Conservation (phyloP, 2,888 invertebrate species). For the Caenorhabditis sp. region DNA sequence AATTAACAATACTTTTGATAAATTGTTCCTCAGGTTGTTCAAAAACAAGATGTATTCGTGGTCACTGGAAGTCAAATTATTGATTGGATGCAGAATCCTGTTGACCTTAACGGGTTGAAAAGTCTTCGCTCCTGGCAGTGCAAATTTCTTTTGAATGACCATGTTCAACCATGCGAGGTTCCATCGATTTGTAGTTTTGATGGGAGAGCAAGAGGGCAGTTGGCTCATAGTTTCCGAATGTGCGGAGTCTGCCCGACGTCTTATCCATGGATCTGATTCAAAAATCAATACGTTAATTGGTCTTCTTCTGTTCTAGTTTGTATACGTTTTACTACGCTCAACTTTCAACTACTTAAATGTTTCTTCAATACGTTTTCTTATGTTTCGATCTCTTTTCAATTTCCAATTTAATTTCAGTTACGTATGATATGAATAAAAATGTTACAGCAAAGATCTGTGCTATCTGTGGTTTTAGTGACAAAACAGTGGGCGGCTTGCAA, state of each 20-base stretch:
- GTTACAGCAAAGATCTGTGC: slow-evolving; percentile 32
- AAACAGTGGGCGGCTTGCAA: slow-evolving; percentile 5
- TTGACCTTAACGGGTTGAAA: slow-evolving; percentile 64
- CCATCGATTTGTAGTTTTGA: slow-evolving; percentile 78
- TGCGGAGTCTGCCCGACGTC: slow-evolving; percentile 80
- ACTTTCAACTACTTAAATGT: slow-evolving; percentile 34
- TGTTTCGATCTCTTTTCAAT: slow-evolving; percentile 41
- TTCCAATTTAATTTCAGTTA: not conserved
- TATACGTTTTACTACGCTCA: no score
- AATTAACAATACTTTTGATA: no score
- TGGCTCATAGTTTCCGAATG: slow-evolving; percentile 80
- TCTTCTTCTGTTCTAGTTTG: not conserved
- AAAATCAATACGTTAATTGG: not conserved
- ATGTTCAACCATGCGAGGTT: slow-evolving; percentile 79
- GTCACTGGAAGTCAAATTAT: slow-evolving; percentile 79
- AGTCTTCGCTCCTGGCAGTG: slow-evolving; percentile 81
- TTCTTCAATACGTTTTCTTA: slow-evolving; percentile 27
- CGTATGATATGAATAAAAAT: no score
- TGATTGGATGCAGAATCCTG: slow-evolving; percentile 81
- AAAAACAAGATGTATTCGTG: slow-evolving; percentile 77
- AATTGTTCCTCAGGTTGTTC: slow-evolving; percentile 69
- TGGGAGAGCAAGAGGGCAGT: slow-evolving; percentile 55
- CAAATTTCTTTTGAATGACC: slow-evolving; percentile 65
- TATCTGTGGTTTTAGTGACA: no score
- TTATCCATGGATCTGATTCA: slow-evolving; percentile 79